Evolutionary conservation across 1,140 invertebrate species (phyloP).

Genomic region (Brachionus sp.): DNA sequence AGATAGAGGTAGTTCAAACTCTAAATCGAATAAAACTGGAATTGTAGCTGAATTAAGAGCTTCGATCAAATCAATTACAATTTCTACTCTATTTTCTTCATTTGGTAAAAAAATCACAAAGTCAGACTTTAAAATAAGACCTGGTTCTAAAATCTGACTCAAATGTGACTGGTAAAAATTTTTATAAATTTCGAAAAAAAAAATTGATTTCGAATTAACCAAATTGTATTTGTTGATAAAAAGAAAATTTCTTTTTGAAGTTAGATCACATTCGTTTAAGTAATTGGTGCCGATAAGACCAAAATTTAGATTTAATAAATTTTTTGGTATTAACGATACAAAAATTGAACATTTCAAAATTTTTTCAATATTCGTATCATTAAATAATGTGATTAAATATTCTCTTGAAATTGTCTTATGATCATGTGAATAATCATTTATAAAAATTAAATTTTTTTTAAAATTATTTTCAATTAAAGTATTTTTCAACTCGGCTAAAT

Average conservation of each 20-base stretch:
- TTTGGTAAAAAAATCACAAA: neutral
- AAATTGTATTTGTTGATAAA: neutral
- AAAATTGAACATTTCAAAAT: neutral
- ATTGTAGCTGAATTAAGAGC: neutral
- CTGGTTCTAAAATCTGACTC: neutral
- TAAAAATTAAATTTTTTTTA: conserved; percentile 8
- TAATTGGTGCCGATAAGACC: neutral
- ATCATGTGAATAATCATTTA: neutral
- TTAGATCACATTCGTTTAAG: neutral
- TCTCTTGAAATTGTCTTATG: neutral
- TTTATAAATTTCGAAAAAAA: neutral
- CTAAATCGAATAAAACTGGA: neutral
- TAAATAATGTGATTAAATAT: neutral
- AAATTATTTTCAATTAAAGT: neutral
- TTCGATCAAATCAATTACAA: neutral
- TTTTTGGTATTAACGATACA: neutral
- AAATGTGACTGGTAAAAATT: neutral
- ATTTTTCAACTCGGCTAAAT: neutral
- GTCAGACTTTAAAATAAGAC: neutral
- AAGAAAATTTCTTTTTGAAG: neutral
- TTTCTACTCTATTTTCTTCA: neutral
- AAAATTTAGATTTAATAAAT: neutral
- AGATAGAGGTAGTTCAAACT: neutral
- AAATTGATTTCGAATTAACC: neutral
- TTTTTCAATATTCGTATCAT: neutral